These are phyloP conservation scores for Seriola quinqueradiata DNA, from an alignment of 2,113 vertebrate species.

Conservation along the genomic window DNA sequence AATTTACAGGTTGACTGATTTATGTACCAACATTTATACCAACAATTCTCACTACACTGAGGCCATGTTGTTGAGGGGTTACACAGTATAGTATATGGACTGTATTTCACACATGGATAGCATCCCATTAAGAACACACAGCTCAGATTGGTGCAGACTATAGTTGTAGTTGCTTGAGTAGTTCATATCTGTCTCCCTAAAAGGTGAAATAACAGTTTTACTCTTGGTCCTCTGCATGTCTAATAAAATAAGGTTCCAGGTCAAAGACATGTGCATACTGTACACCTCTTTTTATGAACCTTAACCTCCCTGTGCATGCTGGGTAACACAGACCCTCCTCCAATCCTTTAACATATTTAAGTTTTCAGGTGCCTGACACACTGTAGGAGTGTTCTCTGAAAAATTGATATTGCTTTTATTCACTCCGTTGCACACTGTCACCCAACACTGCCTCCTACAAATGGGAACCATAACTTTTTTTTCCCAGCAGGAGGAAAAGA, in stretches of 20 bases:
- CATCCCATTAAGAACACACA: too few species aligned
- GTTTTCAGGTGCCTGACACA: slow-evolving; percentile 53
- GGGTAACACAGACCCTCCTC: slow-evolving; percentile 37
- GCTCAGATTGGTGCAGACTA: too few species aligned
- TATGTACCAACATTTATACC: too few species aligned
- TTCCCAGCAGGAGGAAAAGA: slow-evolving; percentile 26
- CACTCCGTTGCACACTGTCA: slow-evolving; percentile 69
- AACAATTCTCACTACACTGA: too few species aligned
- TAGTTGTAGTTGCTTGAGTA: too few species aligned
- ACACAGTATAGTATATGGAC: too few species aligned
- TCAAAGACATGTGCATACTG: slow-evolving; percentile 1
- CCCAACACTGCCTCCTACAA: slow-evolving; percentile 68
- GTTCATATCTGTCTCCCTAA: neutral
- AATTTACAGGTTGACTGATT: too few species aligned
- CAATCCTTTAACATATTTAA: slow-evolving; percentile 74
- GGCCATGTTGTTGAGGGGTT: too few species aligned
- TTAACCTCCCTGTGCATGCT: neutral
- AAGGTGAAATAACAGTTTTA: neutral
- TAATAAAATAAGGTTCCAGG: slow-evolving; percentile 10
- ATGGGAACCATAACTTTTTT: slow-evolving; percentile 61
- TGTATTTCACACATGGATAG: too few species aligned
- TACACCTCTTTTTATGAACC: neutral
- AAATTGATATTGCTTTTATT: slow-evolving; percentile 76
- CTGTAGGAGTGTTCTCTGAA: slow-evolving; percentile 59
- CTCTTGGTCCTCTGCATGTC: neutral